Conservation (phyloP, 2,888 invertebrate genomes). For the Tinea semifulvella region DNA sequence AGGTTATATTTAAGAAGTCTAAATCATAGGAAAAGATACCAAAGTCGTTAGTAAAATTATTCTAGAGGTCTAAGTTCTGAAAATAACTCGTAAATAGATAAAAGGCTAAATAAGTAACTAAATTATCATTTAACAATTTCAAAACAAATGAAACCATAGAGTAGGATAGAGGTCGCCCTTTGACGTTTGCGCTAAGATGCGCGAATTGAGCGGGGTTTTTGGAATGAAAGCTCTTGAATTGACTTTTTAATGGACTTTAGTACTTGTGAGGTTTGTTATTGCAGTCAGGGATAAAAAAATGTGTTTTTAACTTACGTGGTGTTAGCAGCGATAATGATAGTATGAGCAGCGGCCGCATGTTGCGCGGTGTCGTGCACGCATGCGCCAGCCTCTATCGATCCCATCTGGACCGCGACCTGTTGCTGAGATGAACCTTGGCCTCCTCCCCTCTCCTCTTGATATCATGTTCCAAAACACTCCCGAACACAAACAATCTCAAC, state of each 20-base stretch:
- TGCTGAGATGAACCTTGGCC: slow-evolving; percentile 30
- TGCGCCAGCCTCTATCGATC: slow-evolving; percentile 50
- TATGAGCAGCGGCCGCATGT: slow-evolving; percentile 51
- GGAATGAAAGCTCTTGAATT: too few relatives aligned
- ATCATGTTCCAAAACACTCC: not conserved
- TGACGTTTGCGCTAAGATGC: not conserved
- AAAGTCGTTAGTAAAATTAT: too few relatives aligned
- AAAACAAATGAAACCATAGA: slow-evolving; percentile 13
- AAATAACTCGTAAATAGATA: too few relatives aligned
- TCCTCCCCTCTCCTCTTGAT: slow-evolving; percentile 23
- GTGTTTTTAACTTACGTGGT: slow-evolving; percentile 37
- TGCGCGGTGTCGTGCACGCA: slow-evolving; percentile 40
- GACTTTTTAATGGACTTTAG: too few relatives aligned
- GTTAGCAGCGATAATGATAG: slow-evolving; percentile 44
- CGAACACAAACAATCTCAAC: slow-evolving; percentile 11
- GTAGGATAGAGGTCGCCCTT: not conserved
- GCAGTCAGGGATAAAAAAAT: too few relatives aligned
- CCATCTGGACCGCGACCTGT: slow-evolving; percentile 54
- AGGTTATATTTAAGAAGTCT: too few relatives aligned
- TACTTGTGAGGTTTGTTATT: too few relatives aligned
- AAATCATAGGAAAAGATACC: too few relatives aligned
- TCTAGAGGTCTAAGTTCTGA: too few relatives aligned
- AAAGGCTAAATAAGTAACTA: too few relatives aligned
- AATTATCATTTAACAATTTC: slow-evolving; percentile 1
- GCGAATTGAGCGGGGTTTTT: too few relatives aligned